phyloP scores from a whole-genome alignment of 2,113 vertebrate genomes.

The Lipotes vexillifer region DNA sequence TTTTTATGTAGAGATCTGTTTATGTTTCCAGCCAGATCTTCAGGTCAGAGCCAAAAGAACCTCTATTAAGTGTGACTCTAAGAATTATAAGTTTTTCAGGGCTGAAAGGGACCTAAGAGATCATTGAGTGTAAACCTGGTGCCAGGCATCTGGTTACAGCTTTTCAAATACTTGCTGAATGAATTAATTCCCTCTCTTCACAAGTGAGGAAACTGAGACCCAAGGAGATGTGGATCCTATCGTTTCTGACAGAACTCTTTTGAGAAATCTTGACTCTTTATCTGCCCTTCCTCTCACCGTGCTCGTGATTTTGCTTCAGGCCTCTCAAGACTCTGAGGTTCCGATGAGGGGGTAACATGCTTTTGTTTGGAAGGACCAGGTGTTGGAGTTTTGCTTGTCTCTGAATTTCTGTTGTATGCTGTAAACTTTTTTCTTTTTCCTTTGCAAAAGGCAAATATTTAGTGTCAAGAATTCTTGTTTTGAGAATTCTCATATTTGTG shows the following conservation, averaged over 20 bases:
- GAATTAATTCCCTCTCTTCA: neutral
- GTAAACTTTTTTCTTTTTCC: neutral
- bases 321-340: neutral
- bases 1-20: slow-evolving; percentile 66
- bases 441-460: neutral
- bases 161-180: neutral
- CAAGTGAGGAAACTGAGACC: neutral
- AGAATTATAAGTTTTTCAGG: neutral
- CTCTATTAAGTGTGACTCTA: slow-evolving; percentile 16
- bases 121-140: neutral
- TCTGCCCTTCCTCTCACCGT: neutral
- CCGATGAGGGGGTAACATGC: neutral
- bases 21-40: slow-evolving; percentile 60
- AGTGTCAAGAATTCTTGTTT: neutral
- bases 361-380: neutral
- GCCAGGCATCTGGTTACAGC: neutral
- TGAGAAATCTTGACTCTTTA: neutral
- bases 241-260: neutral
- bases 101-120: neutral
- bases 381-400: neutral
- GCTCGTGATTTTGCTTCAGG: neutral
- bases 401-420: neutral
- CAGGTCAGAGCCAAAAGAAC: slow-evolving; percentile 45
- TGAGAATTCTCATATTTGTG: neutral
- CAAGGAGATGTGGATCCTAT: neutral